Evolutionary conservation across 2,113 vertebrate species (phyloP).

Genomic region (Siniperca chuatsi): DNA sequence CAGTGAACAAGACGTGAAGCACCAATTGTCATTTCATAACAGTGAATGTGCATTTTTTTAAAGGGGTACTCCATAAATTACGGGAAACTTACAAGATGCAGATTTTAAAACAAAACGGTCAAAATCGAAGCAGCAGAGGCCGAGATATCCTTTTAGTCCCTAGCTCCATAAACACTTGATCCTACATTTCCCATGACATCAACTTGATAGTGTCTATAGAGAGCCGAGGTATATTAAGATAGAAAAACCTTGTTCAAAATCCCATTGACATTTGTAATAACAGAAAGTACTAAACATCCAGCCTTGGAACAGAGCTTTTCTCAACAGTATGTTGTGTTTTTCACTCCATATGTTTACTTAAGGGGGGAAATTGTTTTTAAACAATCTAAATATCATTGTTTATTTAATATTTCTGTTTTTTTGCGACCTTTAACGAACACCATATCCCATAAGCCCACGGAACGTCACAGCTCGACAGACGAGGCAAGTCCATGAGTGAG

Average conservation of each 20-base stretch:
- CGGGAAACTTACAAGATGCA: not conserved
- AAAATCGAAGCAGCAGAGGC: not conserved
- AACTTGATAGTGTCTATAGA: not conserved
- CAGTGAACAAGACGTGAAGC: slow-evolving; percentile 3
- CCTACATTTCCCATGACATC: not conserved
- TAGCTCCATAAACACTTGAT: not conserved
- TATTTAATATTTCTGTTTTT: not conserved
- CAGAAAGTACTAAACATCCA: too few species aligned
- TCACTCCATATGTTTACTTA: not conserved
- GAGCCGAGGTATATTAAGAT: not conserved
- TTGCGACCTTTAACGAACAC: not conserved
- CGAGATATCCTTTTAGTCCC: not conserved
- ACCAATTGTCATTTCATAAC: not conserved
- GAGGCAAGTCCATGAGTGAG: not conserved
- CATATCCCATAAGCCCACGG: not conserved
- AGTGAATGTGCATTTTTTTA: not conserved
- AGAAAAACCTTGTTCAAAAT: not conserved
- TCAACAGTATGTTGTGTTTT: not conserved
- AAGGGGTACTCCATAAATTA: not conserved
- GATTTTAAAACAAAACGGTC: not conserved
- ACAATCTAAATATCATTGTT: not conserved
- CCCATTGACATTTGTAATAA: not conserved
- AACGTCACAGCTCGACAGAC: not conserved
- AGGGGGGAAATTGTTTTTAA: not conserved
- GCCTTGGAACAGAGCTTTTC: not conserved